Base-by-base conservation (phyloP, 2,797 vertebrate genomes). In the Poeciliopsis presidionis region DNA sequence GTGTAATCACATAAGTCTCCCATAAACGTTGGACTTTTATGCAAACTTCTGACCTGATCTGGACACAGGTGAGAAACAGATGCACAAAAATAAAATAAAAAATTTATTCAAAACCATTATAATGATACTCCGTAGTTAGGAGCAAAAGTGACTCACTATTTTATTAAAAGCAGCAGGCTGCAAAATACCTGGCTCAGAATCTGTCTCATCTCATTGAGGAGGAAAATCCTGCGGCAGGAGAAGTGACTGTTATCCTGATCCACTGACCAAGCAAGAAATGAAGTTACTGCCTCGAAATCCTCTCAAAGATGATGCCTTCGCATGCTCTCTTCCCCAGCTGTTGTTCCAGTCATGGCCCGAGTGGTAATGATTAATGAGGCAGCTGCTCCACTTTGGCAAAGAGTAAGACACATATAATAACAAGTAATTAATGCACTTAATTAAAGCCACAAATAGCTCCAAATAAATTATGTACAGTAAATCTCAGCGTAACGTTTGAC, bases 251-350 rank as follows among this genome's bases (percentile, higher is more conserved):
- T 65, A 63, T 87, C 53, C 41, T 86, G 47, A 76, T 82, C 88
- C 81, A 84, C 79, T 12, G 70, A 86, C 76, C 82, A 87, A 86
- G 87, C 84, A 86, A 76, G 77, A 86, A 87, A 89, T 87, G 11
- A 86, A 86, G 82, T 79, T 78, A 84, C 78, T 33, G 70, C 83
- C 74, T 79, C 63, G 55, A 67, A 87, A 84, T 84, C 86, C 75
- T 81, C 76, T 70, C 72, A 6, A 22, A 73, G 70, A 87, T 85
- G 28, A 80, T 80, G 83, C 79, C 74, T 79, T 74, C 65, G 78
- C 74, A 41, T 33, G 30, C 9, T 77, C 67, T 75, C 20, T 67
- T 75, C 55, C 59, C 36, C 2, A 73, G 78, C 79, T 25, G 33
- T 36, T 85, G 75, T 41, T 87, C 73, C 65, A 63, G 79, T 79